Conservation (phyloP, 2,797 vertebrate genomes). For the Peromyscus nudipes region DNA sequence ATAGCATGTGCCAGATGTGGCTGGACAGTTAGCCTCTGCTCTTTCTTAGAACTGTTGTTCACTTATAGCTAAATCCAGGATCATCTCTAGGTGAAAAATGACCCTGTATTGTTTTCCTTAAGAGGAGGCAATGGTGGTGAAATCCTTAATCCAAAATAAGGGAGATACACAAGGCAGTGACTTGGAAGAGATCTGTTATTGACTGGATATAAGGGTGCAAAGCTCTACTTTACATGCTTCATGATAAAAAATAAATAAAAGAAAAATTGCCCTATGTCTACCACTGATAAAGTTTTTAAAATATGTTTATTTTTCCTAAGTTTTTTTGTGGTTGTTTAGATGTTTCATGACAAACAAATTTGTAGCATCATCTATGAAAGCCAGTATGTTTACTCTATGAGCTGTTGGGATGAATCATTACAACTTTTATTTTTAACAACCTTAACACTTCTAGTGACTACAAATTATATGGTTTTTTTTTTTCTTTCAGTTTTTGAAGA, state of each 20-base stretch:
- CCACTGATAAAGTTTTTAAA: slow-evolving; percentile 42
- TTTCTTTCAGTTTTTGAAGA: no score
- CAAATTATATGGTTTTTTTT: no score
- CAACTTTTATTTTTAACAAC: slow-evolving; percentile 8
- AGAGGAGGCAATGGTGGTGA: background rate
- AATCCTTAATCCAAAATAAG: background rate
- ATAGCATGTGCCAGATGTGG: background rate
- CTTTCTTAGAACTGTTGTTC: background rate
- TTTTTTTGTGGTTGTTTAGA: slow-evolving; percentile 57
- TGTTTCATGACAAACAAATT: slow-evolving; percentile 63
- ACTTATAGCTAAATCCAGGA: background rate
- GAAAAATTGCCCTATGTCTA: background rate
- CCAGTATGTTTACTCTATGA: background rate
- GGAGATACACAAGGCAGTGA: background rate
- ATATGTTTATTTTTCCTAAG: slow-evolving; percentile 45
- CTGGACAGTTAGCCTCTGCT: background rate
- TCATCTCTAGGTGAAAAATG: background rate
- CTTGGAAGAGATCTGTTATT: background rate
- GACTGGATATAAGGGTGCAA: background rate
- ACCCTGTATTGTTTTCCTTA: background rate
- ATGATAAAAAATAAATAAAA: background rate
- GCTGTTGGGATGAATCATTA: background rate
- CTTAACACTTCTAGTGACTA: background rate
- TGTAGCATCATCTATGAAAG: slow-evolving; percentile 32
- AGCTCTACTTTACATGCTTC: background rate